Conservation (phyloP, 1,140 invertebrate genomes). For the Eueides isabella region DNA sequence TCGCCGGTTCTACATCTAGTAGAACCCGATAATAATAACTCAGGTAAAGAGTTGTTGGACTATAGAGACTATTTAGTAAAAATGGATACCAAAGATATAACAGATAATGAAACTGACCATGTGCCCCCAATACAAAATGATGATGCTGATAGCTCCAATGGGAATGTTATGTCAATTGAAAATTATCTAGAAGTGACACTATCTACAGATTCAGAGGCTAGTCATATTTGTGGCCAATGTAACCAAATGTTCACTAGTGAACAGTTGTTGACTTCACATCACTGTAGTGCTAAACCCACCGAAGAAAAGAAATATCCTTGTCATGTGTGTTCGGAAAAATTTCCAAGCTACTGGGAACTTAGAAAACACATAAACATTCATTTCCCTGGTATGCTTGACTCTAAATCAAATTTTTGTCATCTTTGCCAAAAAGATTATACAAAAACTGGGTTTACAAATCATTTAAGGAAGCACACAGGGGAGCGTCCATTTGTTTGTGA, state of each 20-base stretch:
- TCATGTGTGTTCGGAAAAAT: conserved; percentile 80
- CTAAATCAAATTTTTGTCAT: conserved; percentile 81
- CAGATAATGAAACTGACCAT: conserved; percentile 63
- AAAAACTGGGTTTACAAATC: conserved; percentile 83
- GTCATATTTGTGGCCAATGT: conserved; percentile 76
- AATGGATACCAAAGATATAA: conserved; percentile 75
- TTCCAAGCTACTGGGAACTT: conserved; percentile 79
- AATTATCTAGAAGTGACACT: conserved; percentile 81
- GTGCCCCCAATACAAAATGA: conserved; percentile 61
- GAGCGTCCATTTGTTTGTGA: conserved; percentile 89
- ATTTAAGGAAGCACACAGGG: conserved; percentile 94
- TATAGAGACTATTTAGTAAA: conserved; percentile 72
- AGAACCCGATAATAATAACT: conserved; percentile 76
- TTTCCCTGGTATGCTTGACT: conserved; percentile 81
- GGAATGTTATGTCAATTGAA: conserved; percentile 80
- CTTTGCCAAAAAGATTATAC: conserved; percentile 82
- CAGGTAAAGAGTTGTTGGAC: conserved; percentile 65
- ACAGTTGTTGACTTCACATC: conserved; percentile 66
- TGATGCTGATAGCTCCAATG: conserved; percentile 76
- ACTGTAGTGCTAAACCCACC: conserved; percentile 72
- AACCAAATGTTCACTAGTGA: conserved; percentile 79
- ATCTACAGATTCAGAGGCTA: conserved; percentile 80
- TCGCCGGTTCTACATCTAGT: conserved; percentile 73
- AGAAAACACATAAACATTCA: conserved; percentile 80
- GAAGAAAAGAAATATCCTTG: conserved; percentile 79